Evolutionary conservation across 2,888 invertebrate genomes (phyloP), one percentile per base, ranked within the genome.

Genomic region (Toxonevra muliebris): DNA sequence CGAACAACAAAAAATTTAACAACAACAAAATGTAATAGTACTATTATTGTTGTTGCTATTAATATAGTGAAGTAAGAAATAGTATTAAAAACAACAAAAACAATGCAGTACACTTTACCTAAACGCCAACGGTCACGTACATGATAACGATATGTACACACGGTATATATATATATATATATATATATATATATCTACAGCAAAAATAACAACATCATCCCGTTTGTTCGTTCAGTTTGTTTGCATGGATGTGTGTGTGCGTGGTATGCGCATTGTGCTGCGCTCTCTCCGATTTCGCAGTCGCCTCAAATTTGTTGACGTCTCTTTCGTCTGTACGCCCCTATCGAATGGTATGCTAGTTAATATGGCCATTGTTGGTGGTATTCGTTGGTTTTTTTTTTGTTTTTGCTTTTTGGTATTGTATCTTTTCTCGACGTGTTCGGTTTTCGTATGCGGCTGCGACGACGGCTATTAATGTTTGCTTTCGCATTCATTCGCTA

Each of bases 91-190:
- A 15, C 13, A 48, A 48, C 13, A 30, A 30, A 48, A 13, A 41
- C 9, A 60, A 30, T 20, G 48, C 43, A 60, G 15, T 43, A 30
- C 60, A 48, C 43, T 60, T 59, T 59, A 17, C 43, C 43, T 43
- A 30, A 59, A 59, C 58, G 15, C 58, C 58, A 59, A 43, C 58
- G 58, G 58, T 58, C 58, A 58, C 58, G 58, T 58, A 58, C 55
- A 58, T 30, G 19, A 19, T 50, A 11, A 53, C 53, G 52, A 50
- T 10, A 52, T 58, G 19, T 40, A 53, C n/a, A 53, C 42, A 53
- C 53, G 52, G 30, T 10, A 52, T 58, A n/a, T 40, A 53, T 8
- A 53, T 41, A 13, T 17, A 50, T 11, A 17, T 17, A 52, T 12
- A 12, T 17, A 15, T 53, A 13, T 41, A 13, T 19, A 10, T 17